A percentile compares a stretch with the other conserved stretches of the same genome.
These are phyloP conservation scores for Nylanderia fulva DNA, from an alignment of 1,140 invertebrate species.

Conservation along the genomic window DNA sequence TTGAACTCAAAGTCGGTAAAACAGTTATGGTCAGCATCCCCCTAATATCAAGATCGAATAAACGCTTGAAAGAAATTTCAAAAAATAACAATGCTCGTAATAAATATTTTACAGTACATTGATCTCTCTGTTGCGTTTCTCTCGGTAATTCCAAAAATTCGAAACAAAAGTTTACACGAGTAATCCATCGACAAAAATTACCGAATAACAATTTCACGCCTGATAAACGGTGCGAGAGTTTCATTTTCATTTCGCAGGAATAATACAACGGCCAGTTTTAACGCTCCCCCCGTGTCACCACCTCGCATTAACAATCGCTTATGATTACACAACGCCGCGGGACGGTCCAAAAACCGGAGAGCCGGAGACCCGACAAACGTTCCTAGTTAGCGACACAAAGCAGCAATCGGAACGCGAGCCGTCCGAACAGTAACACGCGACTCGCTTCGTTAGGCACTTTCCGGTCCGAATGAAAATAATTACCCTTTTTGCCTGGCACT, in stretches of 20 bases:
- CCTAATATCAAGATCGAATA: background rate
- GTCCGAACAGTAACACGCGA: slow-evolving; percentile 35
- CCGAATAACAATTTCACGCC: background rate
- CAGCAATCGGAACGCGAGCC: slow-evolving; percentile 70
- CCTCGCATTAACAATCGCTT: slow-evolving; percentile 59
- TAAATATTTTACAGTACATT: background rate
- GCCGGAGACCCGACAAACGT: slow-evolving; percentile 47
- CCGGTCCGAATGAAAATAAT: slow-evolving; percentile 76
- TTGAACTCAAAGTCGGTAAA: no score
- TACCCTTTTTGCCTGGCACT: slow-evolving; percentile 61
- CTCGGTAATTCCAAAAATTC: background rate
- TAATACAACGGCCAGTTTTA: slow-evolving; percentile 43
- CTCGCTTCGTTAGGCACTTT: slow-evolving; percentile 74
- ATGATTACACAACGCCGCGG: slow-evolving; percentile 47
- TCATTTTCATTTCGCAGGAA: slow-evolving; percentile 33
- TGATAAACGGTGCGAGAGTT: slow-evolving; percentile 13
- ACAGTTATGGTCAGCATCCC: no score
- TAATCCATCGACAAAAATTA: background rate
- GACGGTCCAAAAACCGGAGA: slow-evolving; percentile 31
- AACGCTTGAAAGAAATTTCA: background rate
- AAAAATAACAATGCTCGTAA: background rate
- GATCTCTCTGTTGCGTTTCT: background rate
- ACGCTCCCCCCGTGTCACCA: background rate
- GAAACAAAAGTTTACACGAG: no score
- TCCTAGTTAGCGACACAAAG: slow-evolving; percentile 71